Evolutionary conservation across 2,113 vertebrate species (phyloP).

Genomic region (Smithornis capensis): DNA sequence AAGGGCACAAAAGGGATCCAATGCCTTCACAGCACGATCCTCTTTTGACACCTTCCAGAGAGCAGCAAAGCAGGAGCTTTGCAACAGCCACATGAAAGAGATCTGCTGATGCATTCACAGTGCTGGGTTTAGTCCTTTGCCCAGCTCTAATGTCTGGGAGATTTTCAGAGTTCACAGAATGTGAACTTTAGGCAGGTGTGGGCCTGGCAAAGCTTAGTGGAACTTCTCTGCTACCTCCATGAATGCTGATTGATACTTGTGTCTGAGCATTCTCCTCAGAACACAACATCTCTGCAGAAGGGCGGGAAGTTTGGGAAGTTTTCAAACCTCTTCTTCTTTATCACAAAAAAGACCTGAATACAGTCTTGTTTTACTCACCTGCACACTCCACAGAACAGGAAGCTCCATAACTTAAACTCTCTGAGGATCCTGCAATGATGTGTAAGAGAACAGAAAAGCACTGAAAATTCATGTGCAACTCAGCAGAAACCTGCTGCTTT

Average conservation of each 20-base stretch:
- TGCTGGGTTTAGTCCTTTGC: background rate
- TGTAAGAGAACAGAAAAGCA: background rate
- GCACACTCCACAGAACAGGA: background rate
- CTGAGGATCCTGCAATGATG: slow-evolving; percentile 34
- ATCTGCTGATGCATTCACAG: background rate
- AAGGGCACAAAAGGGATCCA: background rate
- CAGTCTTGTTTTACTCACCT: slow-evolving; percentile 13
- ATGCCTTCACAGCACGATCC: fast-evolving
- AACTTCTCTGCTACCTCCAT: background rate
- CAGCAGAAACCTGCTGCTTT: background rate
- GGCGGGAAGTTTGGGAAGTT: background rate
- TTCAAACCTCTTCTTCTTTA: background rate
- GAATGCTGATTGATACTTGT: background rate
- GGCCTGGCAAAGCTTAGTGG: background rate
- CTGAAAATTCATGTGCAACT: background rate
- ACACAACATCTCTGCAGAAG: background rate
- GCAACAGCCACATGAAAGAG: background rate
- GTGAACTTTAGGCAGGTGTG: background rate
- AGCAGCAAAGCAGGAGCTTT: background rate
- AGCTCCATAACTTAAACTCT: background rate
- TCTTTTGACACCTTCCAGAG: background rate
- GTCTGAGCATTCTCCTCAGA: background rate
- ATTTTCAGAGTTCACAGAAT: background rate
- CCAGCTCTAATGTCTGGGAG: background rate
- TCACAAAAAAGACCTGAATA: background rate